A percentile compares a stretch with the other conserved stretches of the same genome.
Conservation (phyloP, 2,797 vertebrate genomes). For the Chromis chromis region DNA sequence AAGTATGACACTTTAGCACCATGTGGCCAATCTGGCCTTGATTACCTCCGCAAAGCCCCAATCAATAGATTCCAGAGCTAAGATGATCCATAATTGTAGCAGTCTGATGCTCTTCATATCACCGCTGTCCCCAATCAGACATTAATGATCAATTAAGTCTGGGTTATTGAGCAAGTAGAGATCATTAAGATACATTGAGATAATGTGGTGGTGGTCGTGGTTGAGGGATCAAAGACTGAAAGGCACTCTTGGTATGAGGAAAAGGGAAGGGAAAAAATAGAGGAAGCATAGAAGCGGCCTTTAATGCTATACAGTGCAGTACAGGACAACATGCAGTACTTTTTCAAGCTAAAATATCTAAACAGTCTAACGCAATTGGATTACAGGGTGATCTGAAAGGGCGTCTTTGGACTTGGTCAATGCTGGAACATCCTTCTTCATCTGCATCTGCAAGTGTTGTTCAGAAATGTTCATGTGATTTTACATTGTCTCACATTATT, state of each 20-base stretch:
- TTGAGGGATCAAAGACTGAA: conserved; percentile 12
- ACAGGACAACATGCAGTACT: not conserved
- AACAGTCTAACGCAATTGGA: not conserved
- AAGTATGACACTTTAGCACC: conserved; percentile 25
- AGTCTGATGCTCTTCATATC: conserved; percentile 62
- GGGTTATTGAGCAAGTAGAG: conserved; percentile 43
- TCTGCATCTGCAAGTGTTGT: too few relatives aligned
- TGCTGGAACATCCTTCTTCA: not conserved
- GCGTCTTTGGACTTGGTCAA: not conserved
- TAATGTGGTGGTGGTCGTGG: conserved; percentile 27
- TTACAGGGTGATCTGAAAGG: not conserved
- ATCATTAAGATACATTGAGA: conserved; percentile 60
- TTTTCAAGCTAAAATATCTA: not conserved
- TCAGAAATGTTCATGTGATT: too few relatives aligned
- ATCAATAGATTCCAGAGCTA: conserved; percentile 68
- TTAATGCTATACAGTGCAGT: not conserved
- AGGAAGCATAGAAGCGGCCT: not conserved
- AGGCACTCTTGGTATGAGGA: conserved; percentile 9
- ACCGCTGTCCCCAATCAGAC: conserved; percentile 52
- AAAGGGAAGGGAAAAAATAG: not conserved
- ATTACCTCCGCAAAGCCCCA: conserved; percentile 62
- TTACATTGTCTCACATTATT: not conserved
- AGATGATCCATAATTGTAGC: conserved; percentile 64
- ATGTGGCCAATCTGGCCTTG: conserved; percentile 48
- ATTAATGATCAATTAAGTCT: conserved; percentile 67